Evolutionary conservation across 2,113 vertebrate genomes (phyloP), one percentile per base, ranked within the genome.

Genomic region (Anseranas semipalmata): DNA sequence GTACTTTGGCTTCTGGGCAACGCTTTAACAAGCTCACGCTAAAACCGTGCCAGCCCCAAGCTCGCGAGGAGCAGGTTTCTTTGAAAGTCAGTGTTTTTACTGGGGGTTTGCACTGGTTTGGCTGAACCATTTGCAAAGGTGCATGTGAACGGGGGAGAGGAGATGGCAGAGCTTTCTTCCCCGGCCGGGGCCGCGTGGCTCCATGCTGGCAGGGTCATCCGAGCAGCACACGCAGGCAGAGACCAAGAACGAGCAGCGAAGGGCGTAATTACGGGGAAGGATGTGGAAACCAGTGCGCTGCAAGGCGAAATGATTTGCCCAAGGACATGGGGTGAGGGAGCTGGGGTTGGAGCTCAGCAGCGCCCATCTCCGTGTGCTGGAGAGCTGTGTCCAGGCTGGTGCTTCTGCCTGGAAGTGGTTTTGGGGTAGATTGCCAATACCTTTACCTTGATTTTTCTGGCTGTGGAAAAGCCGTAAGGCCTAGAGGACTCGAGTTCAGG

Each of bases 371-470:
- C 28, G 2, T 6, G 41, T 66, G 75, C 85, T 13, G 8, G 15
- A n/a, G 32, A 1, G 0, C 6, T 1, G 50, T 20, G 91, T 84
- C 89, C 87, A 30, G 72, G 66, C 74, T 9, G 89, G 3, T 46
- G 68, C 78, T 71, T 30, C 78, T 77, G 75, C 79, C 0, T 3
- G 85, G 93, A 93, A 58, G 72, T 81, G 90, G 60, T 87, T 92
- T 95, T 72, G 90, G 86, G n/a, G 13, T 21, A 3, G 30, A 9
- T 12, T 86, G 76, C 82, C 93, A 50, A 1, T 4, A 62, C 78
- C 85, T 93, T 93, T 66, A 82, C 90, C 85, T 91, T 50, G 71
- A 30, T 90, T 93, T 73, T 85, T 70, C 55, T 89, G 87, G 77
- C 86, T 94, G 56, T 78, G 0, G 19, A 9, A 32, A 28, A 73